Percentiles rank a stretch among this genome's conserved stretches.
These are phyloP conservation scores for Thymallus thymallus DNA, from an alignment of 2,113 vertebrate genomes.

Conservation along the genomic window DNA sequence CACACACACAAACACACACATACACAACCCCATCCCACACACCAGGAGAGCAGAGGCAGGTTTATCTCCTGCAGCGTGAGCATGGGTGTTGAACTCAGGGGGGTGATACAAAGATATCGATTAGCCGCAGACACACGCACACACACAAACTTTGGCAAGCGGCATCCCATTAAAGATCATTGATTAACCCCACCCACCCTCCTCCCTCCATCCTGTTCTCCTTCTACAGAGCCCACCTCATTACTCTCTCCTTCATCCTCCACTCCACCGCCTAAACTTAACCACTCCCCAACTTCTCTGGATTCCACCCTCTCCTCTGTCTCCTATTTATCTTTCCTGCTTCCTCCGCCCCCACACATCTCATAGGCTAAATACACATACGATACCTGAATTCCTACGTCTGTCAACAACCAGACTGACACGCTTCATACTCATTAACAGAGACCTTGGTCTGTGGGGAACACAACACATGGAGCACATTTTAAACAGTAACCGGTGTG, in stretches of 20 bases:
- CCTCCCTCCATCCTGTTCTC: neutral
- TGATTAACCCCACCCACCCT: conserved; percentile 4
- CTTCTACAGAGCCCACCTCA: conserved; percentile 13
- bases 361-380: neutral
- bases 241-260: conserved; percentile 15
- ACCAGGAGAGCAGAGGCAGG: neutral
- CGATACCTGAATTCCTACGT: conserved; percentile 12
- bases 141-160: too few species aligned
- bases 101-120: neutral
- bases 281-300: neutral
- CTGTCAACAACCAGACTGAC: conserved; percentile 25
- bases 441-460: conserved; percentile 17
- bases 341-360: neutral
- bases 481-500: too few species aligned
- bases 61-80: too few species aligned
- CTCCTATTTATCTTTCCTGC: neutral
- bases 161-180: conserved; percentile 15
- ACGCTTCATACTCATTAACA: neutral
- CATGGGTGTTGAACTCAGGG: neutral
- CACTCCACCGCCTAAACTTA: neutral
- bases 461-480: conserved; percentile 29
- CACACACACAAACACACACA: too few species aligned
- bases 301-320: neutral
- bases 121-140: neutral
- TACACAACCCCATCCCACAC: neutral